phyloP scores from a whole-genome alignment of 2,888 invertebrate genomes.

The Ochropacha duplaris region DNA sequence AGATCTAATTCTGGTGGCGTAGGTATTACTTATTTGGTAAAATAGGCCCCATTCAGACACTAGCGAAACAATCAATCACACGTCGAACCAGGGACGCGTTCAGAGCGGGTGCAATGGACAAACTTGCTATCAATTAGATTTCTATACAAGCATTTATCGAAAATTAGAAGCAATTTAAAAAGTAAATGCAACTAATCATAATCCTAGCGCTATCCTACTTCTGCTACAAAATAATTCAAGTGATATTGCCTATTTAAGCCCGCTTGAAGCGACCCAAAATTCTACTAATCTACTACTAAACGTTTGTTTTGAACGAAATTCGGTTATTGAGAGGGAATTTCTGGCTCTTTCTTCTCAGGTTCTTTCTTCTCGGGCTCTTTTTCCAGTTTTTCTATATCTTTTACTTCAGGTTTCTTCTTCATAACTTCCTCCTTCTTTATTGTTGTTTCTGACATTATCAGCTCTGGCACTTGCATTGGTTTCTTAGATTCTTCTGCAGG shows the following conservation, averaged over 20 bases:
- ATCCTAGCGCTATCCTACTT: background rate
- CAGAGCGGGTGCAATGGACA: background rate
- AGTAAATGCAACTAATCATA: background rate
- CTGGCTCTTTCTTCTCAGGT: slow-evolving; percentile 20
- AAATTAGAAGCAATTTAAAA: background rate
- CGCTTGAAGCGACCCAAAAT: slow-evolving; percentile 1
- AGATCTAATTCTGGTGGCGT: slow-evolving; percentile 28
- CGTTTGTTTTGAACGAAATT: slow-evolving; percentile 8
- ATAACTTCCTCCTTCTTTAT: slow-evolving; percentile 53
- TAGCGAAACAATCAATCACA: slow-evolving; percentile 13
- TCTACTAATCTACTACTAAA: slow-evolving; percentile 14
- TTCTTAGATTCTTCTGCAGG: slow-evolving; percentile 40
- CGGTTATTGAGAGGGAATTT: slow-evolving; percentile 14
- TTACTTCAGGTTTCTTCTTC: slow-evolving; percentile 42
- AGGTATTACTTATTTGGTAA: slow-evolving; percentile 70
- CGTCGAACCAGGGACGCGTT: slow-evolving; percentile 10
- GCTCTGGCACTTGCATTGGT: slow-evolving; percentile 68
- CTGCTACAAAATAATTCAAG: background rate
- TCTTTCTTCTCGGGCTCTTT: slow-evolving; percentile 31
- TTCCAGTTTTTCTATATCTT: slow-evolving; percentile 21
- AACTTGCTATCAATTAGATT: background rate
- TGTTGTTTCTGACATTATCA: slow-evolving; percentile 67
- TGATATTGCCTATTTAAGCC: slow-evolving; percentile 5
- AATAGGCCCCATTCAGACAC: slow-evolving; percentile 52
- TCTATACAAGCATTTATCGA: background rate